Evolutionary conservation across 2,888 invertebrate species (phyloP), one percentile per base, ranked within the genome.

Genomic region (Idaea biselata): DNA sequence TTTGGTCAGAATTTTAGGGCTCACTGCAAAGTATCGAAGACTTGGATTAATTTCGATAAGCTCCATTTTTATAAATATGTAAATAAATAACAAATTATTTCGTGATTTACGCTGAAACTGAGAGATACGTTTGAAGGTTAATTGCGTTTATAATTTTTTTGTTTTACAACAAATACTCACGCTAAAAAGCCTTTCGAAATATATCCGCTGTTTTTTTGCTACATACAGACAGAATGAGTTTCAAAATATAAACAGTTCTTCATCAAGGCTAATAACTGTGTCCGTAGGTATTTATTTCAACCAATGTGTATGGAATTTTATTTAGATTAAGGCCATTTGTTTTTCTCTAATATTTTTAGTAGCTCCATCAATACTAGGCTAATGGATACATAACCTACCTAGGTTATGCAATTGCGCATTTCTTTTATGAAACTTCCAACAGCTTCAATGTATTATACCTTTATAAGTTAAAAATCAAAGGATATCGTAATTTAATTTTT

Each of bases 241-340:
- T 16, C 16, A 17, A 55, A 55, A 55, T 55, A 55, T 16, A 16
- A n/a, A 6, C 16, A 16, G 17, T 16, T n/a, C 16, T 55, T 55
- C 55, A 55, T 16, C 16, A 55, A 17, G 55, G 17, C 6, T 55
- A 17, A 16, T 55, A 17, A 16, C 55, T 16, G 17, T 16, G 55
- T 55, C 6, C 4, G 6, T 14, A n/a, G n/a, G n/a, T 6, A 55
- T 17, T 5, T 55, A 17, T 16, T 7, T 17, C 16, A 5, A 16
- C 55, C 17, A 17, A 17, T 16, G 16, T 55, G 16, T 1, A 55
- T 55, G 55, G 55, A 17, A 17, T 55, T 16, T 69, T 68, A 55
- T 55, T 17, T 17, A 55, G 17, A 55, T 55, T 55, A 55, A 83
- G 66, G 64, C 69, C 25, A 77, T 66, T 56, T 76, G 78, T 59